Evolutionary conservation across 2,113 vertebrate species (phyloP), one percentile per base, ranked within the genome.

Genomic region (Athene noctua): DNA sequence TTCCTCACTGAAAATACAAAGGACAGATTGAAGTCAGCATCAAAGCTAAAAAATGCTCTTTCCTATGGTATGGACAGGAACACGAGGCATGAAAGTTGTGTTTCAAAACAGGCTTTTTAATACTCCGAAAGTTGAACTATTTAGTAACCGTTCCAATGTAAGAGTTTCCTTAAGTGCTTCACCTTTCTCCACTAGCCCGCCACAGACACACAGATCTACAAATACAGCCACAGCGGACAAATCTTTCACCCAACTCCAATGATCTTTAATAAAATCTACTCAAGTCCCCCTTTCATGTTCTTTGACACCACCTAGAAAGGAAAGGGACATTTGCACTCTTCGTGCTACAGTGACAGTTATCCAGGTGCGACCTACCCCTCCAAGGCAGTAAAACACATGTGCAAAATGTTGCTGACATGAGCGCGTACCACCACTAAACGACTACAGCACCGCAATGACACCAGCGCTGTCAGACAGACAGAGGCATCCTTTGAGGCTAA

Each of bases 1-100:
- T 55, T 96, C 81, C 63, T 74, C 71, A 2, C 96, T 97, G 90
- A 30, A 95, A 96, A 63, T 18, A 95, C 36, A 94, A 77, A 91
- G 58, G 29, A 59, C 47, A 89, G 17, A 19, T 0, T 51, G 86
- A 86, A 51, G 88, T 40, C 61, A 67, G 38, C 8, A 71, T 90
- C 10, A 38, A 92, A 75, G 62, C 54, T 55, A 15, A 29, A 30
- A 73, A 32, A 59, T 8, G 22, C 11, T 36, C 38, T 54, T 68
- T 70, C 38, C 47, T 42, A 19, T 15, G 36, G 26, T 13, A 65
- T 0, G 0, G 30, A 51, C 27, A 72, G 40, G 44, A 86, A 82
- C 27, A 75, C 30, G 34, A 46, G 19, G 66, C 36, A 86, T 11
- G 19, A 86, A 68, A 11, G 30, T 19, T 40, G 17, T 3, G 47